Percentiles rank a stretch among this genome's conserved stretches.
phyloP scores from a whole-genome alignment of 2,113 vertebrate species.

The Saimiri boliviensis region DNA sequence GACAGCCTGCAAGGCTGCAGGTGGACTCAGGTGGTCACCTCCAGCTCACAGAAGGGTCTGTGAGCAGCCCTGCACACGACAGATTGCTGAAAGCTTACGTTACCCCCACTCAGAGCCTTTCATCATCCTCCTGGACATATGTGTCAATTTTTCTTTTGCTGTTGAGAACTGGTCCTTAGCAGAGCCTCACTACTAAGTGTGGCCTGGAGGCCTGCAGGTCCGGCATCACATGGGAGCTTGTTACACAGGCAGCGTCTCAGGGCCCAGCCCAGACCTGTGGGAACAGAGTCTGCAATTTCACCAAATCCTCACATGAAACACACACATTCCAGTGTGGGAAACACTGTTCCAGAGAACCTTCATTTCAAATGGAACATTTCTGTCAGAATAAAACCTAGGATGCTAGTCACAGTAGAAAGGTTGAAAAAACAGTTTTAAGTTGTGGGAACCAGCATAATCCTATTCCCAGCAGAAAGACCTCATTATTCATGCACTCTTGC shows the following conservation, averaged over 20 bases:
- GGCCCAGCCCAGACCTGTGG: not conserved
- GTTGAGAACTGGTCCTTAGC: not conserved
- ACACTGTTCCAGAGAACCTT: not conserved
- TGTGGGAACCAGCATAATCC: constrained; percentile 38
- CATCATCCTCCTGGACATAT: not conserved
- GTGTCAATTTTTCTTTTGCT: not conserved
- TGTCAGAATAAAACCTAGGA: not conserved
- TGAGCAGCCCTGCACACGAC: not conserved
- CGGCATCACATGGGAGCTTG: not conserved
- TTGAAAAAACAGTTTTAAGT: not conserved
- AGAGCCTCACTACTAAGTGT: not conserved
- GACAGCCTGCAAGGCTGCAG: not conserved
- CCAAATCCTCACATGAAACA: accelerated
- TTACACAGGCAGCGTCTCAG: not conserved
- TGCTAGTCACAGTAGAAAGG: not conserved
- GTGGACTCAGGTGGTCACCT: not conserved
- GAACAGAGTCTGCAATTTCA: not conserved
- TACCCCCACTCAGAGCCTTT: not conserved
- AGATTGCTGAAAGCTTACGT: not conserved
- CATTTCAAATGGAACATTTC: not conserved
- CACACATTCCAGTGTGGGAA: not conserved
- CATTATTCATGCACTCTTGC: constrained; percentile 38
- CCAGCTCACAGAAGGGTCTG: not conserved
- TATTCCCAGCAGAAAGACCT: constrained; percentile 29
- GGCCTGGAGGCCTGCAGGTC: not conserved